Percentiles rank a stretch among this genome's conserved stretches.
phyloP scores from a whole-genome alignment of 2,797 vertebrate genomes.

The Melopsittacus undulatus region DNA sequence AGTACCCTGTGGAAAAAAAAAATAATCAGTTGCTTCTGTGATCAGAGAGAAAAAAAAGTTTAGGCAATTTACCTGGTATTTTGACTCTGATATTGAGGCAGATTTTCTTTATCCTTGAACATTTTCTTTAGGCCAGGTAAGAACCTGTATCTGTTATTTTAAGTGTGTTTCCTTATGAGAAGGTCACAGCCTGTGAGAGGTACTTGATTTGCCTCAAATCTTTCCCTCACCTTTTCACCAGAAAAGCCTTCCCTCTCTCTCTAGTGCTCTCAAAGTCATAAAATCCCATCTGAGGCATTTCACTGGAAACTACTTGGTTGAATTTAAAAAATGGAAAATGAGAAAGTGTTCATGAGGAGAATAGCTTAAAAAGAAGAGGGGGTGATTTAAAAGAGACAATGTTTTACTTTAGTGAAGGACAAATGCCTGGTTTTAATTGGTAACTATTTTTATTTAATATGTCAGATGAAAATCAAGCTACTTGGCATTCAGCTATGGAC shows the following conservation, averaged over 20 bases:
- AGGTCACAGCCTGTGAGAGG: not conserved
- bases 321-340: not conserved
- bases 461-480: not conserved
- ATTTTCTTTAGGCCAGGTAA: not conserved
- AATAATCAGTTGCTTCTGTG: not conserved
- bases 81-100: not conserved
- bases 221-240: not conserved
- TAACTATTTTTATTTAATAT: not conserved
- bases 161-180: not conserved
- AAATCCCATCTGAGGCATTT: not conserved
- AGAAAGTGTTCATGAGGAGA: not conserved
- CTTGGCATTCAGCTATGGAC: not conserved
- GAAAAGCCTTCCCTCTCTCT: not conserved
- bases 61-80: not conserved
- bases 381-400: not conserved
- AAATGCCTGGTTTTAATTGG: not conserved
- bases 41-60: not conserved
- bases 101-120: not conserved
- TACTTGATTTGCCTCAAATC: not conserved
- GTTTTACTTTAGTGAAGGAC: not conserved
- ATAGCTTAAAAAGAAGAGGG: not conserved
- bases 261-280: not conserved
- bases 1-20: not conserved
- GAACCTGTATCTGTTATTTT: not conserved
- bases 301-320: not conserved